Percentiles rank a stretch among this genome's conserved stretches.
Evolutionary conservation across 2,888 invertebrate genomes (phyloP).

Genomic region (Coenonympha arcania): DNA sequence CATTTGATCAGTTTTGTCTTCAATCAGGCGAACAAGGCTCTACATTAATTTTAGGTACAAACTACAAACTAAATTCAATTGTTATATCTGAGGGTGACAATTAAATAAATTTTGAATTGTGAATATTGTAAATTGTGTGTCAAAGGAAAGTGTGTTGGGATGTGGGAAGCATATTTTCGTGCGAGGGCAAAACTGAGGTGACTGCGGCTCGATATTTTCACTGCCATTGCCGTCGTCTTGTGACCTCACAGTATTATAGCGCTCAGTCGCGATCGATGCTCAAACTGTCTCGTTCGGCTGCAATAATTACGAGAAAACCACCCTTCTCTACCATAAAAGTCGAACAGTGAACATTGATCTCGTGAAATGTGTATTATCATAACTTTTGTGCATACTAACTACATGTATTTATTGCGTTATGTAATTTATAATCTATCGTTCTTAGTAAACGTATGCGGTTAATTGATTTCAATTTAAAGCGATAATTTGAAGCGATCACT

Average conservation of each 20-base stretch:
- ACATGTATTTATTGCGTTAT: slow-evolving; percentile 16
- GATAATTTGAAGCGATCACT: slow-evolving; percentile 12
- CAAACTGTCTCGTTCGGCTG: slow-evolving; percentile 14
- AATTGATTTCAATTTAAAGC: slow-evolving; percentile 14
- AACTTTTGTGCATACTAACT: background rate
- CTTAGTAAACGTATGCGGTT: slow-evolving; percentile 14
- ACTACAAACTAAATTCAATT: background rate
- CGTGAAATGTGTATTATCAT: slow-evolving; percentile 1
- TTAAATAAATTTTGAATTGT: too few species aligned
- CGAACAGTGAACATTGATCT: slow-evolving; percentile 6
- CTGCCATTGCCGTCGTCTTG: slow-evolving; percentile 18
- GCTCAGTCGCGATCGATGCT: slow-evolving; percentile 18
- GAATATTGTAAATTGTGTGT: slow-evolving; percentile 4
- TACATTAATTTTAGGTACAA: slow-evolving; percentile 4
- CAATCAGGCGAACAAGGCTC: background rate
- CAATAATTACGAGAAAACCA: slow-evolving; percentile 9
- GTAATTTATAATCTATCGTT: slow-evolving; percentile 5
- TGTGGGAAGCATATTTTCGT: background rate
- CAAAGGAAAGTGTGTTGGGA: background rate
- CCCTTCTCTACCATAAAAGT: slow-evolving; percentile 1
- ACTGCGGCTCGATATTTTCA: slow-evolving; percentile 8
- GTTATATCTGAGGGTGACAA: background rate
- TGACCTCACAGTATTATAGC: slow-evolving; percentile 20
- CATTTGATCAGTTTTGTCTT: slow-evolving; percentile 19
- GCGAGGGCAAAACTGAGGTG: slow-evolving; percentile 19